Conservation (phyloP, 2,113 vertebrate species). For the Bubo scandiacus region DNA sequence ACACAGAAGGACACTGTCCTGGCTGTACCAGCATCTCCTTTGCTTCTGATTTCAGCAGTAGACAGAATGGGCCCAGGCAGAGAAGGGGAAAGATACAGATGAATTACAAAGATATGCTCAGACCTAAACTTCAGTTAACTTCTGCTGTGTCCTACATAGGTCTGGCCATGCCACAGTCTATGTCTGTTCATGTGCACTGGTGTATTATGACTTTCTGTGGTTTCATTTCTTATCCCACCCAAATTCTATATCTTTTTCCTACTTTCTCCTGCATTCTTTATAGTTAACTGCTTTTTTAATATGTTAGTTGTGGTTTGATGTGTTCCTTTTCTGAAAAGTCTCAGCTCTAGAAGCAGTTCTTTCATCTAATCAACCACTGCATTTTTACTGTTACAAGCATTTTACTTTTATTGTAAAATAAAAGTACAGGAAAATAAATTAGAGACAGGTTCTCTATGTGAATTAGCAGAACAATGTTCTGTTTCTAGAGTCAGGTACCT, state of each 20-base stretch:
- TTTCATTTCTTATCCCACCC: neutral
- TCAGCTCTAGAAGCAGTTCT: neutral
- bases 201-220: neutral
- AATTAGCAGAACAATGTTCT: neutral
- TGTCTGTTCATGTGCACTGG: neutral
- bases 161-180: neutral
- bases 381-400: neutral
- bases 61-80: neutral
- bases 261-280: neutral
- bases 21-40: neutral
- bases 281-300: neutral
- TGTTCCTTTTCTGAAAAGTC: neutral
- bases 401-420: neutral
- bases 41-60: neutral
- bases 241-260: neutral
- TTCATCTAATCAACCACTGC: neutral
- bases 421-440: neutral
- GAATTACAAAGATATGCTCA: neutral
- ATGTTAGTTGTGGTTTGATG: neutral
- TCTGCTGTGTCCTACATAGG: neutral
- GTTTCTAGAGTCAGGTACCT: neutral
- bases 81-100: neutral
- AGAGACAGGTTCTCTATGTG: neutral
- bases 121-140: neutral
- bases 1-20: neutral